Evolutionary conservation across 2,888 invertebrate genomes (phyloP).

Genomic region (Diloba caeruleocephala): DNA sequence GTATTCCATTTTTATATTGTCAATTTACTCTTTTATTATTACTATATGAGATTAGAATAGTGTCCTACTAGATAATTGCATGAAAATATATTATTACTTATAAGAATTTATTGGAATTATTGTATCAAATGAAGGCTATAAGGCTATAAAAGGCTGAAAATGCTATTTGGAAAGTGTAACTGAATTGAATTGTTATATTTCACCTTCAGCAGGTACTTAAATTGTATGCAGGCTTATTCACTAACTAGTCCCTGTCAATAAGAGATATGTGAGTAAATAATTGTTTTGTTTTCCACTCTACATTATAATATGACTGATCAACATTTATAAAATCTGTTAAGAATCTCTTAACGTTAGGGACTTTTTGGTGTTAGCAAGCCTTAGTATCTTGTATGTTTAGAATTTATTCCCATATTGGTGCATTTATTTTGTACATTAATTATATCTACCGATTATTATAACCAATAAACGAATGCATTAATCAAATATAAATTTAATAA

Average conservation of each 20-base stretch:
- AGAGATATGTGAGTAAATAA: no score
- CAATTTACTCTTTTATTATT: conserved; percentile 39
- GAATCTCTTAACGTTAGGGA: no score
- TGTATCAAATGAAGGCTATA: no score
- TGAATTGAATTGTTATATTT: conserved; percentile 51
- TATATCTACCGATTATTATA: conserved; percentile 28
- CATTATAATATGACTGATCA: no score
- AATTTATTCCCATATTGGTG: conserved; percentile 68
- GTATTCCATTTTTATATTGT: conserved; percentile 50
- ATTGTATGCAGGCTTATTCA: no score
- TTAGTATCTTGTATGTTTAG: conserved; percentile 52
- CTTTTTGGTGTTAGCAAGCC: no score
- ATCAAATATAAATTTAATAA: conserved; percentile 51
- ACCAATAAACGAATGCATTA: conserved; percentile 38
- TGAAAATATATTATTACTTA: conserved; percentile 49
- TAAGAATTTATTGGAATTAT: conserved; percentile 55
- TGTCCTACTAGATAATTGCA: conserved; percentile 45
- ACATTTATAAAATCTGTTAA: no score
- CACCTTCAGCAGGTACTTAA: conserved; percentile 63
- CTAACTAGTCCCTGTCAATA: no score
- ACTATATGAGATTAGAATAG: conserved; percentile 32
- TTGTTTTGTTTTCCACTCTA: no score
- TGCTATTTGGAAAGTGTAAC: conserved; percentile 48
- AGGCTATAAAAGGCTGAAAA: conserved; percentile 60
- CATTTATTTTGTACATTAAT: conserved; percentile 67